Evolutionary conservation across 2,888 invertebrate genomes (phyloP).

Genomic region (Diloba caeruleocephala): DNA sequence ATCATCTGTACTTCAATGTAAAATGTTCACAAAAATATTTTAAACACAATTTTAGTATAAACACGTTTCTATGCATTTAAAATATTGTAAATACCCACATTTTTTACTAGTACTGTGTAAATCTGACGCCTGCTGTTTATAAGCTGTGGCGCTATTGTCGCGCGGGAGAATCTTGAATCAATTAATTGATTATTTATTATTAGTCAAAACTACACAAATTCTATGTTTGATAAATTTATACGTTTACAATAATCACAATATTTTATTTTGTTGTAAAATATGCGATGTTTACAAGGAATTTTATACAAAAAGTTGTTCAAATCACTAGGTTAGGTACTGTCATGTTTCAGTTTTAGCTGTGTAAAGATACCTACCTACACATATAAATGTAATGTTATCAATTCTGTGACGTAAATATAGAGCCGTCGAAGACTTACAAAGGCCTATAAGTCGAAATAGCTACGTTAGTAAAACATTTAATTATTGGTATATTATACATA

Average conservation of each 20-base stretch:
- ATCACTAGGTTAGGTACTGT: not conserved
- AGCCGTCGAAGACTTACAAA: slow-evolving; percentile 34
- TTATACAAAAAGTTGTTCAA: slow-evolving; percentile 6
- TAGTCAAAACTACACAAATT: not conserved
- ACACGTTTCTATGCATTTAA: slow-evolving; percentile 1
- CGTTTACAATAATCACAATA: slow-evolving; percentile 1
- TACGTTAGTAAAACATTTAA: slow-evolving; percentile 9
- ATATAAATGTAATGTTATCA: slow-evolving; percentile 9
- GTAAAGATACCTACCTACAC: not conserved
- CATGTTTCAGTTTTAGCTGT: not conserved
- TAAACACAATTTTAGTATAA: slow-evolving; percentile 4
- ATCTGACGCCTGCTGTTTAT: slow-evolving; percentile 14
- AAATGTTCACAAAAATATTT: slow-evolving; percentile 43
- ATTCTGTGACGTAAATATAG: slow-evolving; percentile 33
- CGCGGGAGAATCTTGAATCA: slow-evolving; percentile 47
- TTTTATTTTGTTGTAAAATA: not conserved
- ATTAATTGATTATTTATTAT: slow-evolving; percentile 46
- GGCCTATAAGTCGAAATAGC: slow-evolving; percentile 13
- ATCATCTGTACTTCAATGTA: slow-evolving; percentile 20
- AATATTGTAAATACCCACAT: slow-evolving; percentile 49
- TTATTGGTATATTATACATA: slow-evolving; percentile 18
- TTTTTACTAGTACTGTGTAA: slow-evolving; percentile 23
- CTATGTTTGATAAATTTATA: not conserved
- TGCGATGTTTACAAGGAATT: not conserved
- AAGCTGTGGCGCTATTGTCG: slow-evolving; percentile 48